Evolutionary conservation across 2,113 vertebrate genomes (phyloP), one percentile per base, ranked within the genome.

Genomic region (Tetrao urogallus): DNA sequence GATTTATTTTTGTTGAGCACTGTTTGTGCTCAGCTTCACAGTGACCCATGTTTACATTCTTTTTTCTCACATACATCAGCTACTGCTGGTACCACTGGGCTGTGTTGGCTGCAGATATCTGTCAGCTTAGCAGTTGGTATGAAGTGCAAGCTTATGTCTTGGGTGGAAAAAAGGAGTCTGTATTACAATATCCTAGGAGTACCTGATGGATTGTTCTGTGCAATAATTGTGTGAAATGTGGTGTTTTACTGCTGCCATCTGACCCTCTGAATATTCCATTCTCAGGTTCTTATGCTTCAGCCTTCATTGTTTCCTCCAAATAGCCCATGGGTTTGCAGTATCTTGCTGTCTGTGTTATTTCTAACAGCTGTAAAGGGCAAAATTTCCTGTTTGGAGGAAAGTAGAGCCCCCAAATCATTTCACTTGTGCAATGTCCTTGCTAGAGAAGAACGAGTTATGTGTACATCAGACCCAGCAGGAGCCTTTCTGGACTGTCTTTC

Each of bases 361-460:
- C 65, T 25, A 27, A 60, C 77, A 47, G 50, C 50, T 58, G 12
- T 42, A 40, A 60, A 76, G 57, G 42, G 38, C 17, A 67, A 86
- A 93, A 77, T 67, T 61, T 60, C 11, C 56, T 64, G 43, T 80
- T 85, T 83, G 61, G 52, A 75, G 64, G n/a, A 79, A 86, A 56
- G 70, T 48, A 54, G n/a, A 85, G 22, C 64, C 43, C 88, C 43
- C 60, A 60, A 93, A 63, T 32, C 25, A 18, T 76, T 86, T 66
- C 54, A 32, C 64, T 87, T 25, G 13, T 70, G 69, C 52, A 47
- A 77, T 82, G 75, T 47, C 69, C 90, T 92, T 92, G 88, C 83
- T 80, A 64, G 73, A 75, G 48, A 85, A 86, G 91, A 89, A 65
- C 66, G 90, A 92, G 52, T 88, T 93, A 93, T 94, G 93, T 91